Conservation (phyloP, 2,888 invertebrate genomes). For the Polydrusus pterygomalis region DNA sequence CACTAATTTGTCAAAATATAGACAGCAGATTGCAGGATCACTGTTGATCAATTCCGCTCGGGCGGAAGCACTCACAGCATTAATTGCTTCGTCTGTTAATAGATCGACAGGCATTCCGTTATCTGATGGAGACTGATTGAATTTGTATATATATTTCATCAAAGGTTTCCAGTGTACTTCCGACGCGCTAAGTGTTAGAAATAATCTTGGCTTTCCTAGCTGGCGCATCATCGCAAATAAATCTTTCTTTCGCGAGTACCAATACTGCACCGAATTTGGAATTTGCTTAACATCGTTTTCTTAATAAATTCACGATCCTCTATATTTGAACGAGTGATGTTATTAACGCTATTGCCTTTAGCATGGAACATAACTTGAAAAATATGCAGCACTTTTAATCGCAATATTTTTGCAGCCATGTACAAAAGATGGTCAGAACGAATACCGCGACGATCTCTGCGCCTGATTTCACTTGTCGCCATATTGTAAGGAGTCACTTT, state of each 20-base stretch:
- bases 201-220: slow-evolving; percentile 66
- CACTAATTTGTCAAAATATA: slow-evolving; percentile 34
- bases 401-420: background rate
- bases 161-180: slow-evolving; percentile 61
- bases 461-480: slow-evolving; percentile 39
- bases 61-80: slow-evolving; percentile 4
- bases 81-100: too few relatives aligned
- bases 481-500: slow-evolving; percentile 36
- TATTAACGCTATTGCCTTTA: background rate
- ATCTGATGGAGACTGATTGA: too few relatives aligned
- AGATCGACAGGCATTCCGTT: too few relatives aligned
- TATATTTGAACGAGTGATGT: background rate
- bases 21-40: slow-evolving; percentile 61
- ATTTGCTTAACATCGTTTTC: slow-evolving; percentile 57
- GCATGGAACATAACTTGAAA: slow-evolving; percentile 16
- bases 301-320: too few relatives aligned
- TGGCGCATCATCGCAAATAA: slow-evolving; percentile 70
- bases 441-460: slow-evolving; percentile 37
- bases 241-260: slow-evolving; percentile 67
- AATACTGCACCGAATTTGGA: slow-evolving; percentile 68
- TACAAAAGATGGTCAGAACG: slow-evolving; percentile 26
- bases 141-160: slow-evolving; percentile 61
- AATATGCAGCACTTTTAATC: slow-evolving; percentile 9
- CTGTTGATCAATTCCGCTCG: slow-evolving; percentile 60
- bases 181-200: slow-evolving; percentile 69